These are phyloP conservation scores for Cheilosia vulpina DNA, from an alignment of 2,888 invertebrate genomes.

Conservation along the genomic window DNA sequence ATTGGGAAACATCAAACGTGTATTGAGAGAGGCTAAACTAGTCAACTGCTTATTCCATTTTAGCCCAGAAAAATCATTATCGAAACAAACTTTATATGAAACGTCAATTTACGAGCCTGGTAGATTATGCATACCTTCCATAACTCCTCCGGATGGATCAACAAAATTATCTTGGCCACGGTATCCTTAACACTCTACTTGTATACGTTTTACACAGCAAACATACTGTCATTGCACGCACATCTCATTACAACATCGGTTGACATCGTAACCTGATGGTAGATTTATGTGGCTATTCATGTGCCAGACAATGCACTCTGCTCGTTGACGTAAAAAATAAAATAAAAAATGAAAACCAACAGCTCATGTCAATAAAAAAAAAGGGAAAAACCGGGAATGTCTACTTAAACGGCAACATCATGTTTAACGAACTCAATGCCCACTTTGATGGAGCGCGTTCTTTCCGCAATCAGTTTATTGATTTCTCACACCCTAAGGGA, in stretches of 20 bases:
- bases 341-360: not conserved
- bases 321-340: constrained; percentile 16
- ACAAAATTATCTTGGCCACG: constrained; percentile 9
- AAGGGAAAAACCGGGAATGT: constrained; percentile 13
- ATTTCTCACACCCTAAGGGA: constrained; percentile 1
- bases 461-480: constrained; percentile 58
- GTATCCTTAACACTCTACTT: constrained; percentile 18
- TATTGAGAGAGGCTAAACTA: too few species aligned
- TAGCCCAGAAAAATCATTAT: too few species aligned
- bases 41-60: too few species aligned
- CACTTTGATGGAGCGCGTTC: constrained; percentile 47
- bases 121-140: too few species aligned
- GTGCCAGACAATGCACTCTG: constrained; percentile 50
- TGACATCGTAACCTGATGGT: constrained; percentile 48
- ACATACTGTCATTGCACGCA: constrained; percentile 21
- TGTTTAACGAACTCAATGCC: constrained; percentile 46
- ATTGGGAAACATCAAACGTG: too few species aligned
- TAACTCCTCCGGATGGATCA: too few species aligned
- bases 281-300: constrained; percentile 24
- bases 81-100: too few species aligned
- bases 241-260: constrained; percentile 26
- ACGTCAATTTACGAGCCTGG: too few species aligned
- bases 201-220: constrained; percentile 4
- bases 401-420: constrained; percentile 54
- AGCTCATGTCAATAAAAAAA: constrained; percentile 4